These are phyloP conservation scores for Gambusia holbrooki DNA, from an alignment of 2,113 vertebrate species.

Conservation along the genomic window DNA sequence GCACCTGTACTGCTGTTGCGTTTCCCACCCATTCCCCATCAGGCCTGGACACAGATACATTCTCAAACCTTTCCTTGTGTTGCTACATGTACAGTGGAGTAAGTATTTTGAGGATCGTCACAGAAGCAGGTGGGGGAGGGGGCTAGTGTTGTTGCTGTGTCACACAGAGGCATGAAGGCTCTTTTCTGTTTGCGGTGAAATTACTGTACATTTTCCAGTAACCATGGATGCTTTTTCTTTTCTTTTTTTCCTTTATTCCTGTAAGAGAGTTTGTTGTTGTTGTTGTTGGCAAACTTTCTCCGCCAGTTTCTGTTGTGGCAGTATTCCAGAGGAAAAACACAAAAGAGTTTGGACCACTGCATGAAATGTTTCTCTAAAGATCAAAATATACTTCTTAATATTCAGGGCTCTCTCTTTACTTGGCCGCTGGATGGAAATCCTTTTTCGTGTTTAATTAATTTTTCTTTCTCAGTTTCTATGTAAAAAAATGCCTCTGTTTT, in stretches of 20 bases:
- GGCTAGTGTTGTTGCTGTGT: constrained; percentile 37
- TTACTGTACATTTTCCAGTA: constrained; percentile 59
- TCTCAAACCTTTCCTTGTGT: constrained; percentile 66
- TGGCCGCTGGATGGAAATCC: constrained; percentile 38
- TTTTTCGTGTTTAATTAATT: constrained; percentile 25
- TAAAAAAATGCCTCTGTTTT: constrained; percentile 65
- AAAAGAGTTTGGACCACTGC: constrained; percentile 46
- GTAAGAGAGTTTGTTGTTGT: constrained; percentile 41
- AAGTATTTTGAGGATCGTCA: constrained; percentile 67
- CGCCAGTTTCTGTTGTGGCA: constrained; percentile 70
- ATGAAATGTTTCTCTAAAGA: constrained; percentile 63
- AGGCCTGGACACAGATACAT: constrained; percentile 65
- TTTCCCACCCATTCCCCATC: constrained; percentile 5
- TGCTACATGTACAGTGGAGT: constrained; percentile 76
- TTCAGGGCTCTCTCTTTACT: constrained; percentile 50
- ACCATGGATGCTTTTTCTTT: constrained; percentile 27
- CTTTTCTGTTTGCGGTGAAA: constrained; percentile 42
- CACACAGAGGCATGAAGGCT: constrained; percentile 60
- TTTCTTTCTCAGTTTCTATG: constrained; percentile 35
- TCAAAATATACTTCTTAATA: constrained; percentile 36
- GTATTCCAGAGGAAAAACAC: constrained; percentile 71
- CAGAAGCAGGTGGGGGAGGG: constrained; percentile 36
- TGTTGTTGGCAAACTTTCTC: constrained; percentile 59
- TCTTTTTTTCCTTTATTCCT: constrained; percentile 37
- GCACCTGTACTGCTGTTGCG: constrained; percentile 39